Base-by-base conservation (phyloP, 2,113 vertebrate genomes). In the Salvelinus fontinalis region DNA sequence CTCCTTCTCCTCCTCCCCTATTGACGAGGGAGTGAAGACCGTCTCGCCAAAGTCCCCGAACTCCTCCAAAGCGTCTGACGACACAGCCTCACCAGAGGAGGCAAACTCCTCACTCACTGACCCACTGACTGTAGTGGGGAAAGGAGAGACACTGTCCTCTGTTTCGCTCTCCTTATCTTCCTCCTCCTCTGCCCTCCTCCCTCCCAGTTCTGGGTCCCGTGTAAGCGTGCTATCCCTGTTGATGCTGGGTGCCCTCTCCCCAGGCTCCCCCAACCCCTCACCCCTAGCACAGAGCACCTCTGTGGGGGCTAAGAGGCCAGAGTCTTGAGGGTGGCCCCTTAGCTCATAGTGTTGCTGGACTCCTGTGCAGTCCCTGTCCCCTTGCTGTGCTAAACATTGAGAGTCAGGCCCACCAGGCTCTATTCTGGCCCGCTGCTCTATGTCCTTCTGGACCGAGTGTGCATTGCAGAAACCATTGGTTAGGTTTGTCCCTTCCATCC, bases 1-100 rank as follows among this genome's bases (percentile, higher is more conserved):
- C 49, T 54, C 49, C 26, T 8, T 48, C 44, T 75, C 76, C 5
- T 60, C 84, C 5, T 74, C 87, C 0, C 13, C 73, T 0, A 83
- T 82, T 16, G 87, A 88, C 9, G 82, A 88, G 31, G 84, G 76
- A 26, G 51, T 78, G 70, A 86, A 86, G 86, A 85, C 89, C 74
- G 87, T 89, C 77, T 90, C 88, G 69, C 93, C 88, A 80, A 93
- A 92, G 67, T 94, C 91, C 75, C 94, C 94, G 85, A 93, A 91
- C 65, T 93, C 94, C 69, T 92, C 94, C 1, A 71, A 90, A 11
- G 79, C 66, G 2, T 93, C 84, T 1, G 88, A 75, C 0, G 83
- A 87, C 6, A 73, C 59, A 26, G 79, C 82, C 5, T 91, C 86
- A 59, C 79, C 88, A 78, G 88, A 89, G 79, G 90, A 91, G 18